Base-by-base conservation (phyloP, 2,888 invertebrate genomes). In the Nomada goodeniana region DNA sequence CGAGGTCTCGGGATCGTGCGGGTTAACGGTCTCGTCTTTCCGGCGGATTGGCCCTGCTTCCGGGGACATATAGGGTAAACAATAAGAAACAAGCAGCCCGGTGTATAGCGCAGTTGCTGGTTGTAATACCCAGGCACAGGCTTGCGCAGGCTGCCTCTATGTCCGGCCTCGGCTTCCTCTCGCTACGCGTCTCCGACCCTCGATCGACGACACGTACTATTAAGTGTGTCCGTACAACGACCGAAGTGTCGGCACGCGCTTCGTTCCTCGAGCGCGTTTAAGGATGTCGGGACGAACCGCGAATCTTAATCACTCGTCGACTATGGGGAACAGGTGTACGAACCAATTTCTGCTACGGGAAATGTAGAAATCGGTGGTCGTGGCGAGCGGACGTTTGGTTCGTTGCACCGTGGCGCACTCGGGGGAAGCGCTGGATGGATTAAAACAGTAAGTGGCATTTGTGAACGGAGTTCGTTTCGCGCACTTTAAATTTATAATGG, bases 51-150 rank as follows among this genome's bases (percentile, higher is more conserved):
- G 92, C 92, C 93, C 92, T 92, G 91, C 93, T 93, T 93, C 93
- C 93, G 93, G 93, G 89, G 93, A 93, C 93, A 93, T 93, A 93
- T 93, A 93, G 93, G 93, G 93, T 92, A 93, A 92, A 92, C 93
- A 92, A 93, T 93, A 89, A 91, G 90, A 90, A 91, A 86, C 83
- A 63, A 15, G 57, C 26, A 23, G 72, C 50, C 72, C 69, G 59
- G 61, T 64, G 79, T 63, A 76, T 64, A 67, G 61, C 75, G 57
- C 59, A 47, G 68, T 80, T 68, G 64, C 76, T 63, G 75, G 65
- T 81, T 82, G 83, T 83, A 76, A 80, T 76, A 78, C 69, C 72
- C 36, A 53, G 65, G 20, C 42, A 26, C 80, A 36, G 36, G 83
- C 75, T 80, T 77, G 77, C 85, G 82, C 76, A 77, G 71, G 36